Evolutionary conservation across 2,113 vertebrate species (phyloP), one percentile per base, ranked within the genome.

Genomic region (Indri indri): DNA sequence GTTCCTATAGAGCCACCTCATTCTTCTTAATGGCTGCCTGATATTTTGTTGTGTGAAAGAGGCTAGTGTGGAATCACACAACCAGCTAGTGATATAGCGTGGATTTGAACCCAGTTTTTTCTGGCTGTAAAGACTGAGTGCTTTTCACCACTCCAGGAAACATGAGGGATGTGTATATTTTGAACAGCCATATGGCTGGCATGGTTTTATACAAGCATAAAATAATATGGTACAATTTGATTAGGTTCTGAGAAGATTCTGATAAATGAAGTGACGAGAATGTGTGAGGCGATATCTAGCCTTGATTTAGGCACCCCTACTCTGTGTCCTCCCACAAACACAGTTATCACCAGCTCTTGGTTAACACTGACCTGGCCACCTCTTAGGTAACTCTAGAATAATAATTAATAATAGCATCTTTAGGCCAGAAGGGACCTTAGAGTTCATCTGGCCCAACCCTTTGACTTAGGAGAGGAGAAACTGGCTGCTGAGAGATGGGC

Each of bases 401-500:
- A 37, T 52, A 32, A 32, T 16, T 32, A 81, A 10, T 14, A 85
- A 54, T 12, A 77, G 47, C 85, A 54, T 74, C 42, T 59, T 66
- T 27, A 61, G 65, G 77, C 61, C 34, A 83, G 61, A 95, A 82
- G 68, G 47, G 34, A 79, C 34, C 57, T 52, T n/a, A 18, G 63
- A 47, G n/a, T 80, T 70, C 45, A 79, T 87, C n/a, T 76, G 57
- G 57, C 40, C 37, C 66, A 84, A 59, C 37, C 40, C 45, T 96
- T 92, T 95, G 76, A 77, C 40, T 79, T n/a, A 77, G 76, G 34
- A 17, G 47, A 79, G 70, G 8, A 96, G 77, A 47, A 92, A 81
- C 7, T 66, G 47, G 52, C 54, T 57, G 54, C 79, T 63, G 52
- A 90, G 68, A 47, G n/a, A 66, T 61, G 8, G 63, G 34, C 13